Conservation (phyloP, 1,140 invertebrate genomes). For the Mya arenaria region DNA sequence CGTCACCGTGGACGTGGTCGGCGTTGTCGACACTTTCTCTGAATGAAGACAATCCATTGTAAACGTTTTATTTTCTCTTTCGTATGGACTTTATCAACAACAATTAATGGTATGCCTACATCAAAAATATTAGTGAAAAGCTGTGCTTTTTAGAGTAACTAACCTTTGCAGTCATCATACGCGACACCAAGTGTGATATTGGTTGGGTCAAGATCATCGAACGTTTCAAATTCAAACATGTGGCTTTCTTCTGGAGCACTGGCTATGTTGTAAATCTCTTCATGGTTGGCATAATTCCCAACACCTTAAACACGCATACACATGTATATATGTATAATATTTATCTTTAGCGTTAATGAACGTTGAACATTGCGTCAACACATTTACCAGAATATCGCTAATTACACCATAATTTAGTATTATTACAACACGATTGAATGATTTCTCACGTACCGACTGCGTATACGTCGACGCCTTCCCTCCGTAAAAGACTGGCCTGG, state of each 20-base stretch:
- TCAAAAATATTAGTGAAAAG: neutral
- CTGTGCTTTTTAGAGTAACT: neutral
- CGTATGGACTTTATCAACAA: too few relatives aligned
- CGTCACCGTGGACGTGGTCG: neutral
- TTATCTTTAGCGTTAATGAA: too few relatives aligned
- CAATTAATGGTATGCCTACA: too few relatives aligned
- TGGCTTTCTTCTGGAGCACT: conserved; percentile 54
- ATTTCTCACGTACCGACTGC: conserved; percentile 11
- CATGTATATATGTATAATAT: neutral
- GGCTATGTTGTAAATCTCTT: conserved; percentile 62
- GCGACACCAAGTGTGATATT: conserved; percentile 40
- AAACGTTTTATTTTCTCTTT: too few relatives aligned
- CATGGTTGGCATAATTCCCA: conserved; percentile 47
- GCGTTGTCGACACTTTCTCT: conserved; percentile 7
- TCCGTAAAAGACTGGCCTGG: conserved; percentile 19
- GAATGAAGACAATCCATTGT: too few relatives aligned
- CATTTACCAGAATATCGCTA: too few relatives aligned
- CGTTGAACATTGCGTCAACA: too few relatives aligned
- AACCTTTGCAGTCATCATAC: conserved; percentile 59
- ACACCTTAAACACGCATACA: conserved; percentile 60
- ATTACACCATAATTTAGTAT: too few relatives aligned
- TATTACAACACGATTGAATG: neutral
- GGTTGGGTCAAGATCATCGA: conserved; percentile 50
- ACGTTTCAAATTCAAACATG: conserved; percentile 52
- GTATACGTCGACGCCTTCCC: conserved; percentile 19